Evolutionary conservation across 92 coral and sea anemone genomes (phyloP), one percentile per base, ranked within the genome.

Genomic region (Scolanthus callimorphus): DNA sequence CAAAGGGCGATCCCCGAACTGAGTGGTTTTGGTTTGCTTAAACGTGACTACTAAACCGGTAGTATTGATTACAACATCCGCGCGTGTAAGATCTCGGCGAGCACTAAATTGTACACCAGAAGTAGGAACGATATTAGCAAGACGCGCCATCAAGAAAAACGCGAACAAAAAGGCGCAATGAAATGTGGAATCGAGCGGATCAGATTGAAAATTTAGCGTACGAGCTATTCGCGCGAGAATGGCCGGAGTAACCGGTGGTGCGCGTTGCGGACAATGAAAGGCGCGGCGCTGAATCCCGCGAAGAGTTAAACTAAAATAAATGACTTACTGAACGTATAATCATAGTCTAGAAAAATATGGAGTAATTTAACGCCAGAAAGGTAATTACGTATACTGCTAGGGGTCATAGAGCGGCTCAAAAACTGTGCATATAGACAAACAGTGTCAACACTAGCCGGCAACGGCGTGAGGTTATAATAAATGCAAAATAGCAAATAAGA

Each of bases 91-190:
- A 20, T 46, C 52, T 4, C 11, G 52, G 4, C 6, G 37, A 43
- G 21, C 11, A 21, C 3, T 46, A 10, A 46, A 29, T 11, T 19
- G 27, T 9, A 4, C 6, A 22, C 13, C 20, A 23, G 60, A 29
- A 59, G 21, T 30, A 2, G 70, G 37, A 27, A 63, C 69, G 20
- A 63, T 63, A 47, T 50, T 63, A 34, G 70, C 59, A 0, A 63
- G 48, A 20, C 50, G 70, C 6, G 70, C 70, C 59, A 61, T 41
- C 11, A 61, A 46, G 25, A 10, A 62, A 47, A 62, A 62, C 1
- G 69, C 11, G 47, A 62, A 62, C 44, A 62, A 62, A 62, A 45
- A 62, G 21, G 69, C 57, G 31, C 69, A 62, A 11, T 37, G 41
- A n/a, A 49, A 27, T 11, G 70, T 20, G 27, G n/a, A 51, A 23